These are phyloP conservation scores for Andrena praecox DNA, from an alignment of 2,888 invertebrate species.

Conservation along the genomic window DNA sequence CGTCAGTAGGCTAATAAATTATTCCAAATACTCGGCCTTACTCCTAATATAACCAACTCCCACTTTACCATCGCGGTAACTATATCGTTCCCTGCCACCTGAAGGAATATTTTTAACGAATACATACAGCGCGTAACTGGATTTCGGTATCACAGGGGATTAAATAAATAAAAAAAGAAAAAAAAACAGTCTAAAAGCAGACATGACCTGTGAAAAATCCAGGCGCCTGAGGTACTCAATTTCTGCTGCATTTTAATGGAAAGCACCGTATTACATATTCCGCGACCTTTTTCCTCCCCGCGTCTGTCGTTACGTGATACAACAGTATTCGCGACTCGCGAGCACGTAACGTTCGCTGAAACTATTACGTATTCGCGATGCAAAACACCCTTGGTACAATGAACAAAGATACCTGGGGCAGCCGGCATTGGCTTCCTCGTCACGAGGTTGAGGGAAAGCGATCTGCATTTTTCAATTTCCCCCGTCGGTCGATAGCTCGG, in stretches of 20 bases:
- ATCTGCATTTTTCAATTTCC: conserved; percentile 65
- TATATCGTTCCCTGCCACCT: too few species aligned
- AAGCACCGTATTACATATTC: conserved; percentile 4
- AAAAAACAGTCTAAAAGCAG: neutral
- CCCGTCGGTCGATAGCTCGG: conserved; percentile 40
- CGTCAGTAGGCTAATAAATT: too few species aligned
- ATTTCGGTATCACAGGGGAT: too few species aligned
- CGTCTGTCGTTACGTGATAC: conserved; percentile 39
- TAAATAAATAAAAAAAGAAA: neutral
- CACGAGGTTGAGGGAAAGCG: conserved; percentile 58
- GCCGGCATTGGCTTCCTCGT: conserved; percentile 59
- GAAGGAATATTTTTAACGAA: too few species aligned
- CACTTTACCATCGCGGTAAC: too few species aligned
- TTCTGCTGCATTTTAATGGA: conserved; percentile 21
- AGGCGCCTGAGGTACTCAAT: neutral
- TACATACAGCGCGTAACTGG: too few species aligned
- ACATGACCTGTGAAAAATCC: neutral
- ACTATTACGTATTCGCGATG: conserved; percentile 59
- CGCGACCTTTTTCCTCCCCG: neutral
- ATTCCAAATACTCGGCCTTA: too few species aligned
- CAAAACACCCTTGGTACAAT: conserved; percentile 49
- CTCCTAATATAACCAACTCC: too few species aligned
- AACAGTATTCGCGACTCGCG: conserved; percentile 41
- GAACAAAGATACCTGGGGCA: conserved; percentile 53
- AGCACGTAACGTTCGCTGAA: conserved; percentile 45